Conservation (phyloP, 1,140 invertebrate genomes). For the Akabosia matsudoensis region DNA sequence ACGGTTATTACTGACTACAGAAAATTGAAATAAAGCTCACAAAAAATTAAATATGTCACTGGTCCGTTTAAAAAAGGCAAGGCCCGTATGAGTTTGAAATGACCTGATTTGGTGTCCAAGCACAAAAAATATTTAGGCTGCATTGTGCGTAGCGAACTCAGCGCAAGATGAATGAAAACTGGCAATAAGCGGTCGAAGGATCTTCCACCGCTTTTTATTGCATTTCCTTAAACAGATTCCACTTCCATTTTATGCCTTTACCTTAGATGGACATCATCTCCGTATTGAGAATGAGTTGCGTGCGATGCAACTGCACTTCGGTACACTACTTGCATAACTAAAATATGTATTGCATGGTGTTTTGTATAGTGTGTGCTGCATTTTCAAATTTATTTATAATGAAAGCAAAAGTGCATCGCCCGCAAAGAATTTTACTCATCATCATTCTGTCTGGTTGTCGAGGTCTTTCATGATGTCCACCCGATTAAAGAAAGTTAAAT, state of each 20-base stretch:
- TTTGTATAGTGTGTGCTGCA: too few species aligned
- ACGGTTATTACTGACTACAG: too few species aligned
- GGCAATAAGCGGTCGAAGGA: neutral
- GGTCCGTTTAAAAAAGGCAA: neutral
- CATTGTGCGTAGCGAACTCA: neutral
- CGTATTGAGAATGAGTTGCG: neutral
- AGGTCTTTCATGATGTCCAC: too few species aligned
- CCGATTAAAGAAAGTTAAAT: too few species aligned
- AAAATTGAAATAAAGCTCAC: neutral
- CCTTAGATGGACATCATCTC: slow-evolving; percentile 7
- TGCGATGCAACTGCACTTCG: neutral
- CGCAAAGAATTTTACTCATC: too few species aligned
- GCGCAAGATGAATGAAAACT: neutral
- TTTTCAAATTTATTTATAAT: too few species aligned
- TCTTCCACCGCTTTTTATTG: slow-evolving; percentile 18
- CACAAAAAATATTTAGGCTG: too few species aligned
- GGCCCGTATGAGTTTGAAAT: neutral
- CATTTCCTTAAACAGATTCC: slow-evolving; percentile 19
- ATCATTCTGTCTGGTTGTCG: too few species aligned
- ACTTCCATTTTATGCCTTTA: slow-evolving; percentile 13
- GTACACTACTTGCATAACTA: neutral
- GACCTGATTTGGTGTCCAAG: too few species aligned
- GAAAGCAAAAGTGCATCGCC: too few species aligned
- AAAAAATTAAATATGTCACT: slow-evolving; percentile 8
- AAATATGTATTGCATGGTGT: neutral